Percentiles rank a stretch among this genome's conserved stretches.
These are phyloP conservation scores for Ceratina australensis DNA, from an alignment of 1,140 invertebrate genomes.

Conservation along the genomic window DNA sequence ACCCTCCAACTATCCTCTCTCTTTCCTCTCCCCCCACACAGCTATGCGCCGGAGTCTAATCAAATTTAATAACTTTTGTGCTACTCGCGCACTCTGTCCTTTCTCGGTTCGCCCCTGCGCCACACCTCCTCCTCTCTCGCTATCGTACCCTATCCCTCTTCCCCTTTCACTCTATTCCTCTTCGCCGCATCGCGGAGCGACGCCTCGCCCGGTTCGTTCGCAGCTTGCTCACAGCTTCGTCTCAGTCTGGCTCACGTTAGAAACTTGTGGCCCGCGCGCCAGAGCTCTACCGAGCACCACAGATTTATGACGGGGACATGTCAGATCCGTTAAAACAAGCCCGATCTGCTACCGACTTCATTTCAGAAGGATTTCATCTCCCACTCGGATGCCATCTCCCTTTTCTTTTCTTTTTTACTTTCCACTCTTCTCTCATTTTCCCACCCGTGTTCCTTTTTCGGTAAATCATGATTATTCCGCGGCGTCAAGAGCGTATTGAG, in stretches of 20 bases:
- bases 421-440: neutral
- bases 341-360: conserved; percentile 65
- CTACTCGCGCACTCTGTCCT: conserved; percentile 47
- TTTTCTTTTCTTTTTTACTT: neutral
- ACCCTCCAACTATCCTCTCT: too few relatives aligned
- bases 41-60: conserved; percentile 76
- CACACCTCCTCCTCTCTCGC: neutral
- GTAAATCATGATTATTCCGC: conserved; percentile 14
- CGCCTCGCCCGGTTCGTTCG: conserved; percentile 19
- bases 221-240: conserved; percentile 32
- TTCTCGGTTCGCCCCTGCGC: neutral
- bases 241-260: conserved; percentile 66
- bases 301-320: conserved; percentile 74
- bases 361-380: conserved; percentile 48
- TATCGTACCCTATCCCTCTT: neutral
- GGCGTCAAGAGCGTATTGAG: neutral
- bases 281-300: conserved; percentile 59
- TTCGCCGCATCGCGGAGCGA: conserved; percentile 4
- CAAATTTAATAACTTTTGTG: conserved; percentile 80
- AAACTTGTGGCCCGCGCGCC: conserved; percentile 62
- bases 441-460: neutral
- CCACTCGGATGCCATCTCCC: neutral
- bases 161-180: conserved; percentile 28
- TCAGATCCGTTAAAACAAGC: conserved; percentile 63
- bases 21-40: conserved; percentile 47